Percentiles rank a stretch among this genome's conserved stretches.
Conservation (phyloP, 2,797 vertebrate species). For the Sarcophilus harrisii region DNA sequence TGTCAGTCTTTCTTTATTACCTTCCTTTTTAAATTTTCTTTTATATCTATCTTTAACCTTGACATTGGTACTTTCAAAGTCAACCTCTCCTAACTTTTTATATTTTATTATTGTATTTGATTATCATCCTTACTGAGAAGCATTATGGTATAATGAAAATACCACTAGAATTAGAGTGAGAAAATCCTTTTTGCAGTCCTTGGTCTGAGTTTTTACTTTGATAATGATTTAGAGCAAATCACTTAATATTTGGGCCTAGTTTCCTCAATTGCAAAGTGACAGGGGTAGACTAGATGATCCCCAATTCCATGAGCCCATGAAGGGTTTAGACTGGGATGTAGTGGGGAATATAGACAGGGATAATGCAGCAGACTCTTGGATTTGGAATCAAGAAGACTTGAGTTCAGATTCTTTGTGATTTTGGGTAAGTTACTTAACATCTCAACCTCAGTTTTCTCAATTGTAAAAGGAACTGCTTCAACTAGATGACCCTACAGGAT, state of each 20-base stretch:
- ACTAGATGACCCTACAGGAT: neutral
- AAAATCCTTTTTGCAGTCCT: neutral
- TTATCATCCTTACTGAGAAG: neutral
- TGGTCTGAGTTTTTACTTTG: neutral
- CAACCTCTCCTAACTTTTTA: neutral
- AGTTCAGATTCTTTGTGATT: neutral
- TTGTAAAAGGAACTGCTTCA: neutral
- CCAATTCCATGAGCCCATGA: neutral
- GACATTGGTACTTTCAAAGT: neutral
- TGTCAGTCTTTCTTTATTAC: neutral
- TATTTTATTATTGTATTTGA: neutral
- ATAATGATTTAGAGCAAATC: neutral
- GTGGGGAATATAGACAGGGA: neutral
- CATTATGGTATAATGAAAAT: neutral
- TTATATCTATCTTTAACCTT: neutral
- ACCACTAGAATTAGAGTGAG: neutral
- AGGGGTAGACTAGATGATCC: neutral
- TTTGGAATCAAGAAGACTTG: neutral
- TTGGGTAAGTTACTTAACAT: neutral
- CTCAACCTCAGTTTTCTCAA: neutral
- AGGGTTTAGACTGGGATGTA: neutral
- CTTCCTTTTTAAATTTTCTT: neutral
- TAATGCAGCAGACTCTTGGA: neutral
- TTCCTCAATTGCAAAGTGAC: neutral
- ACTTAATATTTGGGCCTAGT: neutral